phyloP scores from a whole-genome alignment of 1,140 invertebrate genomes.

The Microvelia longipes region DNA sequence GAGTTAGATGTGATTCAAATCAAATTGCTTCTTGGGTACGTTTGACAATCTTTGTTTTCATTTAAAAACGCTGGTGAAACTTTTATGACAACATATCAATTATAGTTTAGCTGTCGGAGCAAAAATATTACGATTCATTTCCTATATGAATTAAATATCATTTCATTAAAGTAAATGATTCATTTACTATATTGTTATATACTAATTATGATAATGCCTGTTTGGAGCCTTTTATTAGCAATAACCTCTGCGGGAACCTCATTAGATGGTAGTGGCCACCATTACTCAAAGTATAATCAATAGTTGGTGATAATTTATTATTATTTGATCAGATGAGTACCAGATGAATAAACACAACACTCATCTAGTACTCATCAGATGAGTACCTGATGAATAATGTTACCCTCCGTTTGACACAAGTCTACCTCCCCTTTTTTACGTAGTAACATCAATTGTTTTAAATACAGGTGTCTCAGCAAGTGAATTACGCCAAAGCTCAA shows the following conservation, averaged over 20 bases:
- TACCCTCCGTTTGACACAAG: no score
- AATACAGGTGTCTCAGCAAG: slow-evolving; percentile 46
- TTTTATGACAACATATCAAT: neutral
- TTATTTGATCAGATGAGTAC: no score
- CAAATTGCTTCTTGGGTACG: slow-evolving; percentile 62
- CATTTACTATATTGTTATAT: neutral
- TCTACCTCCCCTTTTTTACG: no score
- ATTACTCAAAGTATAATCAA: no score
- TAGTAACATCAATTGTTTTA: no score
- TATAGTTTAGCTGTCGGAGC: neutral
- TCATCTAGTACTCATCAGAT: no score
- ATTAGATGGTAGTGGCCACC: no score
- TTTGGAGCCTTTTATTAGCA: no score
- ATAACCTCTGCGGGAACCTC: no score
- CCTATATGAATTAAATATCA: neutral
- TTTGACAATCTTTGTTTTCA: slow-evolving; percentile 25
- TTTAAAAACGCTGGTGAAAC: slow-evolving; percentile 4
- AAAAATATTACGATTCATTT: neutral
- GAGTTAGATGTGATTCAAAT: slow-evolving; percentile 65
- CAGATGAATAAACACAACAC: no score
- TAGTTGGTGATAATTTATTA: no score
- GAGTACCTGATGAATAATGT: no score
- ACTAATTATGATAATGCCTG: neutral
- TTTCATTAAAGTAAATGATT: neutral
- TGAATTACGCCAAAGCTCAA: slow-evolving; percentile 74